phyloP scores from a whole-genome alignment of 2,797 vertebrate species.

The Cercopithecus neglectus region DNA sequence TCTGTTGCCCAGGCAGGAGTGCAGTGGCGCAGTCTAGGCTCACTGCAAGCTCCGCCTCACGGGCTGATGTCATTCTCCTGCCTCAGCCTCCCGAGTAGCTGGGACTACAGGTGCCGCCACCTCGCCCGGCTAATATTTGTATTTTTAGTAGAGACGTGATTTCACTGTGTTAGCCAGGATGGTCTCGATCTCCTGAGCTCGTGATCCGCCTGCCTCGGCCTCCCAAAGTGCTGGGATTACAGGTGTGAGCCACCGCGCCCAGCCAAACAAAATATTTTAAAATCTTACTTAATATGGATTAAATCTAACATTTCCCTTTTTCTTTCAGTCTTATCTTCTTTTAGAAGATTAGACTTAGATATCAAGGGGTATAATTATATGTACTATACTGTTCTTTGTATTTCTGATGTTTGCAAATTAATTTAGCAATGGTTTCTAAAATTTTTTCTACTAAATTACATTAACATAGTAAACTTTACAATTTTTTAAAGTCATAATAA shows the following conservation, averaged over 20 bases:
- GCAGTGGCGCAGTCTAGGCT: accelerated
- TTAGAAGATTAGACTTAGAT: background rate
- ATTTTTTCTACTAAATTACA: background rate
- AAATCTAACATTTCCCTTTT: background rate
- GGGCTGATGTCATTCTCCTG: accelerated
- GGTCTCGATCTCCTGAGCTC: no score
- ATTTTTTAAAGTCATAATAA: background rate
- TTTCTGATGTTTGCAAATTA: background rate
- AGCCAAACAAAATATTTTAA: background rate
- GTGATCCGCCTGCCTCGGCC: no score
- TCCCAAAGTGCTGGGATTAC: no score
- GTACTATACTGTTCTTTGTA: background rate
- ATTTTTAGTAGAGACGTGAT: no score
- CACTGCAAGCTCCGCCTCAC: accelerated
- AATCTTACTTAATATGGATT: background rate
- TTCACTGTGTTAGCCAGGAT: no score
- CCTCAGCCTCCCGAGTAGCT: no score
- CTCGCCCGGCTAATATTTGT: accelerated
- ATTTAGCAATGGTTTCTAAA: background rate
- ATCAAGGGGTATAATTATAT: background rate
- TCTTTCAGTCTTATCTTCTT: background rate
- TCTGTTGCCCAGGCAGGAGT: no score
- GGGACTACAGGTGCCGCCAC: no score
- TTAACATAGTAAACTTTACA: background rate
- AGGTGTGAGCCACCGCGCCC: no score